A percentile compares a stretch with the other conserved stretches of the same genome.
These are phyloP conservation scores for Perizoma flavofasciatum DNA, from an alignment of 2,888 invertebrate genomes.

Conservation along the genomic window DNA sequence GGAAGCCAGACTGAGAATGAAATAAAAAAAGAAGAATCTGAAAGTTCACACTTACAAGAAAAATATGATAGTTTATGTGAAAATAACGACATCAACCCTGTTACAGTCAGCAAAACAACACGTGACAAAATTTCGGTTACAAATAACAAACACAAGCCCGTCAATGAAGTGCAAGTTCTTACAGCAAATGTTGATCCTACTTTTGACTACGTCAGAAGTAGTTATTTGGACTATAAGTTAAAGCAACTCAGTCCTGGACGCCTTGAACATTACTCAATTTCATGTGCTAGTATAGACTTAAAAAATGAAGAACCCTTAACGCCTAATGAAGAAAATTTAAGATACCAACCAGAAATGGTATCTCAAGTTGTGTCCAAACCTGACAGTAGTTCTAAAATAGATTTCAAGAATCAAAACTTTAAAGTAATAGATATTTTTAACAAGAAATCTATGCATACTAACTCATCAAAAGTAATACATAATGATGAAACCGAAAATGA, in stretches of 20 bases:
- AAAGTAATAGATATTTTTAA: conserved; percentile 60
- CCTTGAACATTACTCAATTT: conserved; percentile 61
- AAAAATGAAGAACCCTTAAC: conserved; percentile 14
- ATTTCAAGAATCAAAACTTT: conserved; percentile 27
- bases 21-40: conserved; percentile 24
- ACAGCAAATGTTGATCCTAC: conserved; percentile 55
- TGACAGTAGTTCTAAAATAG: conserved; percentile 16
- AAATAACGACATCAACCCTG: conserved; percentile 13
- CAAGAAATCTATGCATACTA: conserved; percentile 44
- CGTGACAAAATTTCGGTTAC: conserved; percentile 29
- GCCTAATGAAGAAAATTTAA: conserved; percentile 5
- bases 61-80: conserved; percentile 27
- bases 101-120: conserved; percentile 16
- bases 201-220: conserved; percentile 54
- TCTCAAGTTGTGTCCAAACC: conserved; percentile 21
- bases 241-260: conserved; percentile 53
- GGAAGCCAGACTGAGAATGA: conserved; percentile 50
- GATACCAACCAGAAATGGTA: too few species aligned
- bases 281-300: conserved; percentile 37
- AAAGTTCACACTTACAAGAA: conserved; percentile 17
- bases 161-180: conserved; percentile 63
- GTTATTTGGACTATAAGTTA: conserved; percentile 63
- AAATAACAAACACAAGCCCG: conserved; percentile 37
- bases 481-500: conserved; percentile 32
- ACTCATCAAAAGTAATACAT: conserved; percentile 48